These are phyloP conservation scores for Cydia fagiglandana DNA, from an alignment of 1,140 invertebrate genomes.

Conservation along the genomic window DNA sequence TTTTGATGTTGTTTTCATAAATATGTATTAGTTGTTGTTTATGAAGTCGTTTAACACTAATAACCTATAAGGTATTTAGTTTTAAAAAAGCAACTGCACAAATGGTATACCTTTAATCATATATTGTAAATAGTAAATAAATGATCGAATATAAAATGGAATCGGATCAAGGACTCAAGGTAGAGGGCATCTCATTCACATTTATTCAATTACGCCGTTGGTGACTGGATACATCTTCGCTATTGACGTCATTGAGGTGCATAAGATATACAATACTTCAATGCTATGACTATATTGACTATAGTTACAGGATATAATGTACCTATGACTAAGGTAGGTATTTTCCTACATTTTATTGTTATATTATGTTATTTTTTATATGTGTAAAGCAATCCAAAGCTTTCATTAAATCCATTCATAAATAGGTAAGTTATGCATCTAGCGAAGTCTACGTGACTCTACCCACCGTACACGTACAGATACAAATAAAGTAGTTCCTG, in stretches of 20 bases:
- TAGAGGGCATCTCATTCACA: slow-evolving; percentile 52
- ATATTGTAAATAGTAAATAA: neutral
- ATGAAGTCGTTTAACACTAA: neutral
- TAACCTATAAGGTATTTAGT: too few species aligned
- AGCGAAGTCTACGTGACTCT: neutral
- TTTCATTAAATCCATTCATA: too few species aligned
- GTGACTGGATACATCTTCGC: slow-evolving; percentile 55
- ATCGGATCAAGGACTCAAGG: slow-evolving; percentile 53
- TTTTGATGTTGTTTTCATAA: neutral
- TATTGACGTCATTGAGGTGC: slow-evolving; percentile 54
- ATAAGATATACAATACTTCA: neutral
- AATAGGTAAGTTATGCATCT: too few species aligned
- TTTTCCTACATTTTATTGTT: neutral
- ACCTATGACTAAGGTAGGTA: neutral
- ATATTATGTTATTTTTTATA: too few species aligned
- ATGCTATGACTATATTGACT: neutral
- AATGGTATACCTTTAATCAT: too few species aligned
- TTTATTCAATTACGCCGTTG: slow-evolving; percentile 50
- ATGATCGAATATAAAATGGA: slow-evolving; percentile 45
- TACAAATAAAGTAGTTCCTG: neutral
- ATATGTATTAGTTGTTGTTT: slow-evolving; percentile 31
- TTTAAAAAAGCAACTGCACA: too few species aligned
- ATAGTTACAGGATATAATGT: neutral
- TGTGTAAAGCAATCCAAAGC: too few species aligned
- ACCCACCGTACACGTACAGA: neutral